Evolutionary conservation across 1,140 invertebrate genomes (phyloP).

Genomic region (Drosophila malerkotliana): DNA sequence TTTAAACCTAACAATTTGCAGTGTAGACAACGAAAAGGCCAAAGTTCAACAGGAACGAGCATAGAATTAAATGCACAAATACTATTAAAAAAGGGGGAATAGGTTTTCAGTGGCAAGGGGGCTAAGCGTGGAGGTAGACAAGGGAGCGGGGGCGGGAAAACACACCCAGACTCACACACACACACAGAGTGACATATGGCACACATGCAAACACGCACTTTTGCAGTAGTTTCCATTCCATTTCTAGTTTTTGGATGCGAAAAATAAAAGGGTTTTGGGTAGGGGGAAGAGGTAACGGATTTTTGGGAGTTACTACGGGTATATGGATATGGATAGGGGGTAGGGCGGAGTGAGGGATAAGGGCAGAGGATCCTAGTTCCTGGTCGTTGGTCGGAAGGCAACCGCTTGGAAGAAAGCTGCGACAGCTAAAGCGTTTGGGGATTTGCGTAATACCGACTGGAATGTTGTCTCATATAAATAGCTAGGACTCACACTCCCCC

Average conservation of each 20-base stretch:
- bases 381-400: constrained; percentile 65
- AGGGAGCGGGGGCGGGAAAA: background rate
- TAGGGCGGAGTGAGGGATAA: background rate
- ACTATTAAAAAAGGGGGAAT: constrained; percentile 5
- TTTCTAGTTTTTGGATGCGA: constrained; percentile 5
- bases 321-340: background rate
- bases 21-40: constrained; percentile 38
- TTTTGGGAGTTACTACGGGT: no score
- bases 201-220: constrained; percentile 73
- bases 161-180: constrained; percentile 5
- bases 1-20: no score
- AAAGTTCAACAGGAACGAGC: constrained; percentile 45
- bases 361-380: constrained; percentile 8
- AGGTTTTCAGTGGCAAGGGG: background rate
- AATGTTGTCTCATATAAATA: constrained; percentile 81
- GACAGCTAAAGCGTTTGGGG: constrained; percentile 79
- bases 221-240: constrained; percentile 62
- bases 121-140: background rate
- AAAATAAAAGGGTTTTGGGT: background rate
- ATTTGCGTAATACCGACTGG: constrained; percentile 80
- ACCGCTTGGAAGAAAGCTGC: constrained; percentile 79
- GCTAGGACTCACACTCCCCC: constrained; percentile 38
- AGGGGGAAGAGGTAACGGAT: background rate
- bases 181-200: constrained; percentile 57
- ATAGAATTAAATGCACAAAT: constrained; percentile 42